A percentile compares a stretch with the other conserved stretches of the same genome.
Conservation (phyloP, 2,797 vertebrate species). For the Calcarius lapponicus region DNA sequence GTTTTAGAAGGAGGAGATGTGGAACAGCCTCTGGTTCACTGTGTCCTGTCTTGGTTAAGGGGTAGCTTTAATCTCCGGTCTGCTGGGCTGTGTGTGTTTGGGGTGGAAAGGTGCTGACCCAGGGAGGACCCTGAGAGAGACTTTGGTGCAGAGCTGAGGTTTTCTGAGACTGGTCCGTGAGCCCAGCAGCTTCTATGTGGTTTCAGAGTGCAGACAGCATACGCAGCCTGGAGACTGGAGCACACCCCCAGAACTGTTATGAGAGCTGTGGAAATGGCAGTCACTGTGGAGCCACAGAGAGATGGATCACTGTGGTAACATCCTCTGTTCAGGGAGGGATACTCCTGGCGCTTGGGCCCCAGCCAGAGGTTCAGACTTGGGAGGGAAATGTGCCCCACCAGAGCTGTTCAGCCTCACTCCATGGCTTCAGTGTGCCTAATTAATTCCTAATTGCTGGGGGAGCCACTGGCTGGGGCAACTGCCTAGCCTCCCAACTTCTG, state of each 20-base stretch:
- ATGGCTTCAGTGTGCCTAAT: not conserved
- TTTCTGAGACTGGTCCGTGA: not conserved
- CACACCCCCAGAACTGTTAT: not conserved
- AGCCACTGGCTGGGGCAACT: not conserved
- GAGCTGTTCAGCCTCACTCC: not conserved
- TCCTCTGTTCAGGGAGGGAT: not conserved
- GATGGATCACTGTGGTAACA: not conserved
- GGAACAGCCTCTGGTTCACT: not conserved
- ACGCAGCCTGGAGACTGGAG: not conserved
- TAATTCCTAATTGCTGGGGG: not conserved
- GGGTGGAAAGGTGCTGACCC: slow-evolving; percentile 10
- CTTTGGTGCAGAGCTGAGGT: not conserved
- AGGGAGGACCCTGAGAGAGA: not conserved
- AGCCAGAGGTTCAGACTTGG: not conserved
- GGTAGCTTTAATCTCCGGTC: not conserved
- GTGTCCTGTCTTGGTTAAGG: not conserved
- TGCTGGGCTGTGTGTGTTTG: not conserved
- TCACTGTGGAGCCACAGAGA: not conserved
- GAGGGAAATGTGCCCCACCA: not conserved
- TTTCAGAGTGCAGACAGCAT: slow-evolving; percentile 19
- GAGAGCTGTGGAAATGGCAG: not conserved
- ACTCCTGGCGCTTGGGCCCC: not conserved
- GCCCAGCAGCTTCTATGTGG: slow-evolving; percentile 8
- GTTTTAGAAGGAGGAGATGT: not conserved
- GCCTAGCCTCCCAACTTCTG: not conserved